These are phyloP conservation scores for Holocentrus rufus DNA, from an alignment of 2,797 vertebrate species.

Conservation along the genomic window DNA sequence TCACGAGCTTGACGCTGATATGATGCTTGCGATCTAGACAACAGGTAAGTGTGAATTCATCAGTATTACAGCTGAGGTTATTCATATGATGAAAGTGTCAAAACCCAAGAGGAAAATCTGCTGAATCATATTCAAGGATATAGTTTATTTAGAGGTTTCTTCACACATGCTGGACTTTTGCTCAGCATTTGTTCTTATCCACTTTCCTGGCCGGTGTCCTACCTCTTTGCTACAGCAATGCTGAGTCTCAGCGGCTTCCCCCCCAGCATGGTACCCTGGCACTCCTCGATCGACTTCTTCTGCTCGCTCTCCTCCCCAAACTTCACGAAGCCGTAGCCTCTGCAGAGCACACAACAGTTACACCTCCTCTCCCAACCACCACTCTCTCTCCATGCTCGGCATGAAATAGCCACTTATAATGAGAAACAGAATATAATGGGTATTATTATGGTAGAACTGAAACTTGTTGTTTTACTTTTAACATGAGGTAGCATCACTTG, in stretches of 20 bases:
- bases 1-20: no score
- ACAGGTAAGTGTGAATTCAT: no score
- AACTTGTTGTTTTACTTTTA: conserved; percentile 91
- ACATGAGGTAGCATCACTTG: conserved; percentile 91
- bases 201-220: conserved; percentile 14
- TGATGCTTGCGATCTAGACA: no score
- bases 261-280: conserved; percentile 89
- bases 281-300: conserved; percentile 93
- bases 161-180: no score
- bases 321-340: conserved; percentile 93
- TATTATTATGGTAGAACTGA: conserved; percentile 88
- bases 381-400: conserved; percentile 62
- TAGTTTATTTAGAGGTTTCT: no score
- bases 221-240: conserved; percentile 93
- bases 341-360: conserved; percentile 76
- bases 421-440: conserved; percentile 82
- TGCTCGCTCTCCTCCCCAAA: conserved; percentile 92
- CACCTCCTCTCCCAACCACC: conserved; percentile 17
- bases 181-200: no score
- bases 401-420: conserved; percentile 78
- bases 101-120: no score
- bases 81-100: no score
- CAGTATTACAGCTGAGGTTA: no score
- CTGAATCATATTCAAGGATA: no score
- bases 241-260: conserved; percentile 91